Evolutionary conservation across 2,888 invertebrate genomes (phyloP).

Genomic region (Diarsia mendica): DNA sequence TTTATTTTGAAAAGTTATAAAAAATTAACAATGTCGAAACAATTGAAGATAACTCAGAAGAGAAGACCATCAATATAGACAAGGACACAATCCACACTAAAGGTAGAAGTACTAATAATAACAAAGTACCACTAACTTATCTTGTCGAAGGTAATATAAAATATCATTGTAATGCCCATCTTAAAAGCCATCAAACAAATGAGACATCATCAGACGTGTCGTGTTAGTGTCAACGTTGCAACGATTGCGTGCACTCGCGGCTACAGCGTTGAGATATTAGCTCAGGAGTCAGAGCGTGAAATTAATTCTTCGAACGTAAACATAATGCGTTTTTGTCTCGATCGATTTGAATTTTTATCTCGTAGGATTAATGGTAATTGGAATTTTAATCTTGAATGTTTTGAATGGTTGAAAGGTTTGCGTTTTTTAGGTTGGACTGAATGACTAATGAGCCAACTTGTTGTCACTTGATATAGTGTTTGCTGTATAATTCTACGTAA

Average conservation of each 20-base stretch:
- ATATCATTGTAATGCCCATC: conserved; percentile 40
- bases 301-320: conserved; percentile 52
- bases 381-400: conserved; percentile 28
- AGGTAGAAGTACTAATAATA: conserved; percentile 30
- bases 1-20: not conserved
- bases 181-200: conserved; percentile 59
- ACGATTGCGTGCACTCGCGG: conserved; percentile 56
- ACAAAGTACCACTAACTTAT: conserved; percentile 44
- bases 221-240: conserved; percentile 65
- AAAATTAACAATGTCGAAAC: conserved; percentile 1
- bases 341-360: conserved; percentile 53
- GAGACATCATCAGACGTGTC: conserved; percentile 63
- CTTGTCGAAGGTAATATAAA: conserved; percentile 47
- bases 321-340: conserved; percentile 41
- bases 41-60: conserved; percentile 14
- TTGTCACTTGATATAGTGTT: not conserved
- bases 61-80: conserved; percentile 9
- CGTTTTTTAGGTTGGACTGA: conserved; percentile 4
- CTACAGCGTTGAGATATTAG: conserved; percentile 55
- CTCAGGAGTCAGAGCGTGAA: conserved; percentile 60
- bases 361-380: conserved; percentile 43
- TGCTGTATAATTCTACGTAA: not conserved
- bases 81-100: conserved; percentile 11
- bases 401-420: conserved; percentile 25
- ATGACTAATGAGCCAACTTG: conserved; percentile 26